Percentiles rank a stretch among this genome's conserved stretches.
Evolutionary conservation across 92 coral and sea anemone genomes (phyloP).

Genomic region (Montipora capitata): DNA sequence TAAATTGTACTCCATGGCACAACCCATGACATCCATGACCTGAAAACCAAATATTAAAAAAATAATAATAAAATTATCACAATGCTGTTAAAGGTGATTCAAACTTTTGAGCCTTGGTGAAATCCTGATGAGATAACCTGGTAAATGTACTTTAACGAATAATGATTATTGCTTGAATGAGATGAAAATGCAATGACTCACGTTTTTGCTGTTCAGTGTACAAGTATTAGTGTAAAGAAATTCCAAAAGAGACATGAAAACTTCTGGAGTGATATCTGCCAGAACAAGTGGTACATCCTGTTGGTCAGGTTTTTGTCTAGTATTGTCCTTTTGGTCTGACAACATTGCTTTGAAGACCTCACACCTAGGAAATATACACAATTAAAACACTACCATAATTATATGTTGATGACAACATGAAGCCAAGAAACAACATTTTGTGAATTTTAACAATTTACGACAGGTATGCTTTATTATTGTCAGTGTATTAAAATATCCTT

Average conservation of each 20-base stretch:
- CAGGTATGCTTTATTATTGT: too few relatives aligned
- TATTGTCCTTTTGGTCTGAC: slow-evolving; percentile 72
- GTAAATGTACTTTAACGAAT: too few relatives aligned
- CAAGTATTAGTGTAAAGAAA: slow-evolving; percentile 98
- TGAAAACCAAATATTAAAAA: slow-evolving; percentile 1
- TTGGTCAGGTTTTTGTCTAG: slow-evolving; percentile 75
- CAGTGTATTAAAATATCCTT: too few relatives aligned
- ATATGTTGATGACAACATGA: too few relatives aligned
- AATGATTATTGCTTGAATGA: neutral
- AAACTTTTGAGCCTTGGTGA: neutral
- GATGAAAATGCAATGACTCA: slow-evolving; percentile 49
- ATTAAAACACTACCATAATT: neutral
- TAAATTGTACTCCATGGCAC: slow-evolving; percentile 93
- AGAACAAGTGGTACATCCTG: slow-evolving; percentile 92
- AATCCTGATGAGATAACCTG: neutral
- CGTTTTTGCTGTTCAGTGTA: slow-evolving; percentile 88
- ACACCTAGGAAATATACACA: slow-evolving; percentile 67
- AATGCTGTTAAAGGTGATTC: too few relatives aligned
- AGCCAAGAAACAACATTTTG: too few relatives aligned
- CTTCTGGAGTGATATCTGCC: slow-evolving; percentile 93
- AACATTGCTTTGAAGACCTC: slow-evolving; percentile 97
- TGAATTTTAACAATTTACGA: too few relatives aligned
- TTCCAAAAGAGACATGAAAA: slow-evolving; percentile 88
- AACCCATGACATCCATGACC: slow-evolving; percentile 98
- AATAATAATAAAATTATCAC: too few relatives aligned